A percentile compares a stretch with the other conserved stretches of the same genome.
Evolutionary conservation across 2,797 vertebrate species (phyloP).

Genomic region (Phoebastria nigripes): DNA sequence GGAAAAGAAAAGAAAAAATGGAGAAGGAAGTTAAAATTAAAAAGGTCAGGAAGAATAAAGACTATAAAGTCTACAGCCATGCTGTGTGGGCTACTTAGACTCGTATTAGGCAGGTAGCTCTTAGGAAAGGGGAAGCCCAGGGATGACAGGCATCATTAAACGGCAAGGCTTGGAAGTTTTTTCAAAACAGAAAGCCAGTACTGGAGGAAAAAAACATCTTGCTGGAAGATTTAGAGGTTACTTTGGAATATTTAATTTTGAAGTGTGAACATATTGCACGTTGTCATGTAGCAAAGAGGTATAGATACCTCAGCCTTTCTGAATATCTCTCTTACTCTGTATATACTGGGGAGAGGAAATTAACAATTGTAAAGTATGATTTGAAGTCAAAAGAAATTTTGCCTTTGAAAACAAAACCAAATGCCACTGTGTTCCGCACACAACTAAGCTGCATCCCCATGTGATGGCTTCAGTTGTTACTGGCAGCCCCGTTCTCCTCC

Average conservation of each 20-base stretch:
- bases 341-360: not conserved
- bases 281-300: not conserved
- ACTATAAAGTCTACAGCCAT: not conserved
- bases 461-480: not conserved
- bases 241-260: not conserved
- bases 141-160: not conserved
- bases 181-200: not conserved
- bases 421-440: not conserved
- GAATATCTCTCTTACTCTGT: not conserved
- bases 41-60: not conserved
- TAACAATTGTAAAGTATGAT: not conserved
- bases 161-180: not conserved
- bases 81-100: not conserved
- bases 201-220: not conserved
- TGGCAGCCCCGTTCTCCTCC: not conserved
- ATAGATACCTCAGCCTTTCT: not conserved
- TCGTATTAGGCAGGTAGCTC: fast-evolving
- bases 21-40: not conserved
- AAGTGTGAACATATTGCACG: not conserved
- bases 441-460: not conserved
- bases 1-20: not conserved
- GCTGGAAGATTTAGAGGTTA: not conserved
- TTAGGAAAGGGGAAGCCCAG: not conserved
- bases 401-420: not conserved
- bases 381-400: not conserved